Conservation (phyloP, 2,888 invertebrate genomes). For the Philereme transversata region DNA sequence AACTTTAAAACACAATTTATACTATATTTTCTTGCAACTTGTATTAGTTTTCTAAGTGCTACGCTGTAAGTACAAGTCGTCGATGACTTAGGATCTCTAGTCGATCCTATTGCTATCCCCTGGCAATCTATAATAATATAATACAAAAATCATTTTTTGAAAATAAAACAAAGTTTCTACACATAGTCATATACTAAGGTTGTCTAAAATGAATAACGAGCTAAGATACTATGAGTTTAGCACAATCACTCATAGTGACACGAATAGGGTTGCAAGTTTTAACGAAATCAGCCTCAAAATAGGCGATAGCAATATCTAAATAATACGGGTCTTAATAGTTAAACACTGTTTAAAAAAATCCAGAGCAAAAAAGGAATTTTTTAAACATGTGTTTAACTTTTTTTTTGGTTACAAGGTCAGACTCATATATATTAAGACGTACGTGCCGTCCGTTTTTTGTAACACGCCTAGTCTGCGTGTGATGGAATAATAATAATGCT, state of each 20-base stretch:
- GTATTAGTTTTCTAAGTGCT: constrained; percentile 15
- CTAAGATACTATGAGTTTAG: constrained; percentile 81
- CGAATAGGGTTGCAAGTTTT: constrained; percentile 59
- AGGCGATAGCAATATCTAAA: constrained; percentile 21
- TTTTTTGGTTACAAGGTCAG: background rate
- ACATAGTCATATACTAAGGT: constrained; percentile 55
- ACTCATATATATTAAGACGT: constrained; percentile 7
- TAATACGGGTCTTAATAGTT: no score
- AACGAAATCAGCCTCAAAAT: constrained; percentile 30
- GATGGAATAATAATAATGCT: constrained; percentile 20
- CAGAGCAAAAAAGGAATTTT: no score
- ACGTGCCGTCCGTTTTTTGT: constrained; percentile 9
- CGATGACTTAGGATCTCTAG: constrained; percentile 16
- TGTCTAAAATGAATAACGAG: constrained; percentile 68
- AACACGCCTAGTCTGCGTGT: constrained; percentile 17
- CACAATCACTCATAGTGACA: constrained; percentile 83
- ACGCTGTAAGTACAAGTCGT: constrained; percentile 25
- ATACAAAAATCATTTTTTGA: constrained; percentile 50
- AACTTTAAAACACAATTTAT: constrained; percentile 7
- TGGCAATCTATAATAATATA: constrained; percentile 47
- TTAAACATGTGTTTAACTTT: no score
- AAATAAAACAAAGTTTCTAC: constrained; percentile 53
- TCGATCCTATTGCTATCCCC: constrained; percentile 44
- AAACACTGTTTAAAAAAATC: background rate
- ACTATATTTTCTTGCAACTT: constrained; percentile 16